Evolutionary conservation across 1,140 invertebrate species (phyloP).

Genomic region (Bombus cullumanus): DNA sequence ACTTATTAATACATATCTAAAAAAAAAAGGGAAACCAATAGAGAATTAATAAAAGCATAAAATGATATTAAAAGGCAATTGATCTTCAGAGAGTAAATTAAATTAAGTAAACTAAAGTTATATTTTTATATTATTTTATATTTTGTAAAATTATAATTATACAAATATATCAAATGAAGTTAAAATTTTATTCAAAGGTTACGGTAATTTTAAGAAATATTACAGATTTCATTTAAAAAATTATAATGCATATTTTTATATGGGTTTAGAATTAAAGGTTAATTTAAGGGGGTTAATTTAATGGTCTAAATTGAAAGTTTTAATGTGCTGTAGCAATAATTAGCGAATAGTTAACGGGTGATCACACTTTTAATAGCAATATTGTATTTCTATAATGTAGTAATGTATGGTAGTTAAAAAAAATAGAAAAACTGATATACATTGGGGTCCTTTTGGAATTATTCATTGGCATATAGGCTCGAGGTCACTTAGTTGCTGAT

Average conservation of each 20-base stretch:
- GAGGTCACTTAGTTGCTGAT: conserved; percentile 97
- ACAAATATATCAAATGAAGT: not conserved
- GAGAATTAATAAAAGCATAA: conserved; percentile 6
- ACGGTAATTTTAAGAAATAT: not conserved
- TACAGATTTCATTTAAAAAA: not conserved
- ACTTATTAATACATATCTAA: not conserved
- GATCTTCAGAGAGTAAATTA: not conserved
- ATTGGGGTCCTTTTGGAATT: conserved; percentile 72
- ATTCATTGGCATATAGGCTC: conserved; percentile 87
- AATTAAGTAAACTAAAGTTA: not conserved
- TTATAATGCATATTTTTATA: not conserved
- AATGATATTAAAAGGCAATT: not conserved
- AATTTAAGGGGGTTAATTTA: no score
- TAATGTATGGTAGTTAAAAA: conserved; percentile 19
- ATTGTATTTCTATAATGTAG: conserved; percentile 16
- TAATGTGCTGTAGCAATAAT: not conserved
- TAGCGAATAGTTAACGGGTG: conserved; percentile 11
- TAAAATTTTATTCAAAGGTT: not conserved
- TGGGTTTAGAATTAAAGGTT: not conserved
- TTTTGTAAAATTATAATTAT: not conserved
- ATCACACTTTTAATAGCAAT: not conserved
- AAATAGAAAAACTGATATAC: conserved; percentile 66
- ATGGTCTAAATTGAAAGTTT: not conserved
- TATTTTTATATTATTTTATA: not conserved
- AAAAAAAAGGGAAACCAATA: not conserved